Base-by-base conservation (phyloP, 2,888 invertebrate genomes). In the Aethes cnicana region DNA sequence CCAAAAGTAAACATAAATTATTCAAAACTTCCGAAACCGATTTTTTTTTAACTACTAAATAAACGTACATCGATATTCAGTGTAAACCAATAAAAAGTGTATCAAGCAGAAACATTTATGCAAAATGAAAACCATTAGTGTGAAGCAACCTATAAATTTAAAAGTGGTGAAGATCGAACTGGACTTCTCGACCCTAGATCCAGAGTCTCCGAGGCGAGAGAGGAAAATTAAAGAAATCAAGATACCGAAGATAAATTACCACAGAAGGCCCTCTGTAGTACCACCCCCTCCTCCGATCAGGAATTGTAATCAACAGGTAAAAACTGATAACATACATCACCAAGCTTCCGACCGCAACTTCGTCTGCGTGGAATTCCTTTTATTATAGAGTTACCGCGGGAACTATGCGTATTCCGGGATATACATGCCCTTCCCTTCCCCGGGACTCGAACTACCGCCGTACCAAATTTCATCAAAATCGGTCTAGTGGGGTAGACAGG, bases 121-220 rank as follows among this genome's bases (percentile, higher is more conserved):
- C 5, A 54, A 30, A 61, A 87, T 88, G 87, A 75, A 84, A 70
- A 86, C 87, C 25, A 81, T 86, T 57, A 76, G 72, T 62, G 72
- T 77, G 35, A 69, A 75, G 18, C 74, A 82, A 56, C 80, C 85
- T 1, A 84, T 88, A 54, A 89, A 89, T 69, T 73, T 89, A 43
- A 87, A 78, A 74, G 85, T 89, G 2, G 81, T 89, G 30, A 76
- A 74, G 53, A 85, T 81, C 50, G 86, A 88, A 64, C 58, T 89
- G 43, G 84, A 89, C 58, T 86, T 88, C 43, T 71, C 78, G 17
- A 62, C 71, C 2, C 62, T 84, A 1, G 59, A 63, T 47, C 47
- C 63, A 17, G 68, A 73, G 54, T 71, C 50, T 18, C 64, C 72
- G 12, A 66, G 57, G 32, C 50, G 57, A 17, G 61, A 62, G 58